phyloP scores from a whole-genome alignment of 2,888 invertebrate genomes.

The Leptopilina myrica region DNA sequence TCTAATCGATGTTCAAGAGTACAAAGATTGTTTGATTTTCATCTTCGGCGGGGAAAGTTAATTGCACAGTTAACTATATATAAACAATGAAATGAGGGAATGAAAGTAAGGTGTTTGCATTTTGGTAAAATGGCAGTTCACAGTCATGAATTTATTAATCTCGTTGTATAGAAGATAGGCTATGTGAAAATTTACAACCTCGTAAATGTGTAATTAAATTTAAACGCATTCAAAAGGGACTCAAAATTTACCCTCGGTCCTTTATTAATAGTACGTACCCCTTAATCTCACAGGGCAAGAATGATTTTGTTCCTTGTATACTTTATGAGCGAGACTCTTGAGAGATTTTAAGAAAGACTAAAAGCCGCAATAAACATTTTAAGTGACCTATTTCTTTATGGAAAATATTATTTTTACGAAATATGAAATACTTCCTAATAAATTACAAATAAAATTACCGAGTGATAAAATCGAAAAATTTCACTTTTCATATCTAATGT shows the following conservation, averaged over 20 bases:
- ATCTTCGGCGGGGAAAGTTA: neutral
- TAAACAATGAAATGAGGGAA: neutral
- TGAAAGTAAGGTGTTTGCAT: constrained; percentile 23
- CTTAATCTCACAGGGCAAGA: neutral
- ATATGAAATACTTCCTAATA: too few species aligned
- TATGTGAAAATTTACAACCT: constrained; percentile 30
- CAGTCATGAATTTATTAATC: constrained; percentile 33
- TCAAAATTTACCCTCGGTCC: constrained; percentile 18
- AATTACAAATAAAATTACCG: too few species aligned
- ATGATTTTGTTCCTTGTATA: constrained; percentile 9
- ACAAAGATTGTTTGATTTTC: neutral
- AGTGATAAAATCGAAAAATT: too few species aligned
- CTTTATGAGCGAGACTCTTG: neutral
- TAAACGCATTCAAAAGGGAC: constrained; percentile 28
- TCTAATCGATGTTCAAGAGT: too few species aligned
- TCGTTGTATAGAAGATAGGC: constrained; percentile 20
- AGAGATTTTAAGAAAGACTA: constrained; percentile 1
- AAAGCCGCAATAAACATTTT: neutral
- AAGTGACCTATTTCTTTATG: too few species aligned
- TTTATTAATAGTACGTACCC: constrained; percentile 23
- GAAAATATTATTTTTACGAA: too few species aligned
- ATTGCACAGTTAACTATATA: constrained; percentile 14
- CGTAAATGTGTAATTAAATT: constrained; percentile 39
- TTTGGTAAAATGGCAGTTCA: constrained; percentile 28
- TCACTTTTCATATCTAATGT: too few species aligned